Percentiles rank a stretch among this genome's conserved stretches.
Conservation (phyloP, 1,140 invertebrate genomes). For the Dreissena polymorpha region DNA sequence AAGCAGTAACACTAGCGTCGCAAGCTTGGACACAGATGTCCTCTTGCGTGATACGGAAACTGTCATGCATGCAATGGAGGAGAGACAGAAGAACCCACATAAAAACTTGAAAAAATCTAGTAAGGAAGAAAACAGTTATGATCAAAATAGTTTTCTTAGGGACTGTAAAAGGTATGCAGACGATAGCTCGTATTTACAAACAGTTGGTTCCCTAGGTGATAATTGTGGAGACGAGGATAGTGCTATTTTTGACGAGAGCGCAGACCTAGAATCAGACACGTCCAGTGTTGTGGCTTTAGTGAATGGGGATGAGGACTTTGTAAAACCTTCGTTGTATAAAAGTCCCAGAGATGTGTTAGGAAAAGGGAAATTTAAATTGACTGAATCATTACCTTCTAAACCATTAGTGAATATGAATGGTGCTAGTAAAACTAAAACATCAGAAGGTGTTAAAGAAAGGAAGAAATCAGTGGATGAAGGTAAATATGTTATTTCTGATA, state of each 20-base stretch:
- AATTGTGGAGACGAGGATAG: conserved; percentile 14
- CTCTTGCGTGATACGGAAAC: conserved; percentile 81
- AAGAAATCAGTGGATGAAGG: conserved; percentile 45
- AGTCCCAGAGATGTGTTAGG: conserved; percentile 71
- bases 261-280: conserved; percentile 65
- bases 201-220: not conserved
- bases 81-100: conserved; percentile 69
- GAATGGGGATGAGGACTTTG: conserved; percentile 71
- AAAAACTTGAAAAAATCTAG: conserved; percentile 32
- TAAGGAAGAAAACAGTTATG: conserved; percentile 43
- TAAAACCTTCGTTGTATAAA: conserved; percentile 67
- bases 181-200: conserved; percentile 14
- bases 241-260: conserved; percentile 38
- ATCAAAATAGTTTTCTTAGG: not conserved
- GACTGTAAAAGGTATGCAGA: conserved; percentile 14
- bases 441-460: conserved; percentile 33
- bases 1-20: conserved; percentile 55
- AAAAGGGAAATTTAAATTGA: conserved; percentile 54
- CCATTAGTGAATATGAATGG: conserved; percentile 47
- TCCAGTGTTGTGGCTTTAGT: conserved; percentile 72
- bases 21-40: conserved; percentile 80
- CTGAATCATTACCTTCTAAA: conserved; percentile 58
- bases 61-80: conserved; percentile 82
- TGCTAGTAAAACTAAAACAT: conserved; percentile 26
- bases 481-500: conserved; percentile 68